A percentile compares a stretch with the other conserved stretches of the same genome.
phyloP scores from a whole-genome alignment of 2,113 vertebrate species.

The Gymnocephalus cernua region DNA sequence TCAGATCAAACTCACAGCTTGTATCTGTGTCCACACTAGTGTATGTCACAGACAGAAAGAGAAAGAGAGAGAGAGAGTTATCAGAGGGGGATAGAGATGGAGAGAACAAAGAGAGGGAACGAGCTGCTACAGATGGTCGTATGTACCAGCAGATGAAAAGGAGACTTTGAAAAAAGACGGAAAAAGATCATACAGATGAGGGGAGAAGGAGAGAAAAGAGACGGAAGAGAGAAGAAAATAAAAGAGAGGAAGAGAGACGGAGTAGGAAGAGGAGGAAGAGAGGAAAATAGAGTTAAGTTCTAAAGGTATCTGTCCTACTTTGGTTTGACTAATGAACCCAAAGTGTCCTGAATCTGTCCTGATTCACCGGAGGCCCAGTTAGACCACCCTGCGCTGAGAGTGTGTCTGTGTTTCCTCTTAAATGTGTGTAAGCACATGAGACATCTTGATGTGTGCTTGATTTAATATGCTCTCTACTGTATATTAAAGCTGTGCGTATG shows the following conservation, averaged over 20 bases:
- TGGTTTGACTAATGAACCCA: slow-evolving; percentile 82
- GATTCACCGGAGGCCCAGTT: slow-evolving; percentile 66
- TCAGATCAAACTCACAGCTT: slow-evolving; percentile 77
- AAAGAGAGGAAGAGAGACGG: slow-evolving; percentile 28
- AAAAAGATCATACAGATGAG: slow-evolving; percentile 53
- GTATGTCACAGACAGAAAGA: slow-evolving; percentile 50
- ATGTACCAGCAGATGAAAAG: slow-evolving; percentile 70
- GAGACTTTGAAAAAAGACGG: slow-evolving; percentile 51
- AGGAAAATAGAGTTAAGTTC: slow-evolving; percentile 53
- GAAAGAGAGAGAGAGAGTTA: slow-evolving; percentile 23
- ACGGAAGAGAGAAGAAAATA: slow-evolving; percentile 38
- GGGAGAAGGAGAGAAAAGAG: slow-evolving; percentile 30
- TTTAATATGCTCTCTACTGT: slow-evolving; percentile 70
- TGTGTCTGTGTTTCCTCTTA: slow-evolving; percentile 42
- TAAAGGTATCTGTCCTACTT: slow-evolving; percentile 83
- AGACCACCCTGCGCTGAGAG: slow-evolving; percentile 60
- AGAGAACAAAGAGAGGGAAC: slow-evolving; percentile 65
- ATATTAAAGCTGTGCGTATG: slow-evolving; percentile 42
- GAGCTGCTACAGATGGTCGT: slow-evolving; percentile 64
- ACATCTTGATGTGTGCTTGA: slow-evolving; percentile 52
- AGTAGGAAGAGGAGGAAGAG: slow-evolving; percentile 23
- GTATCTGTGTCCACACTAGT: slow-evolving; percentile 63
- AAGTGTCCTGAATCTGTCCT: slow-evolving; percentile 84
- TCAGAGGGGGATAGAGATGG: slow-evolving; percentile 41
- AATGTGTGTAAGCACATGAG: slow-evolving; percentile 46